These are phyloP conservation scores for Nebria ingens DNA, from an alignment of 1,140 invertebrate species.

Conservation along the genomic window DNA sequence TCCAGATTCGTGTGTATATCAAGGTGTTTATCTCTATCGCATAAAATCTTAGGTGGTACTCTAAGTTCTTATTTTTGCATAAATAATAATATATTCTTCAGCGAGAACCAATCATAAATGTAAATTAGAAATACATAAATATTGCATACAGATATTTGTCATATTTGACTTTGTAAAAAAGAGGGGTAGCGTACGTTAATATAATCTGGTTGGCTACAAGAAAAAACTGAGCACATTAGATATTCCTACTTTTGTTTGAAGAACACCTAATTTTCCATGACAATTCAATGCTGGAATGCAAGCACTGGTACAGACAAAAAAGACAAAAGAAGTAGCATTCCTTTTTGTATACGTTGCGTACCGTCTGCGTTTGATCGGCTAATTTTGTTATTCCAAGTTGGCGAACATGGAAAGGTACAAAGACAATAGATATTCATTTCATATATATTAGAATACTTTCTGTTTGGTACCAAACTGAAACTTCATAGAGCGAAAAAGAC, in stretches of 20 bases:
- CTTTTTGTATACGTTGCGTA: background rate
- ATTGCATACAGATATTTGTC: background rate
- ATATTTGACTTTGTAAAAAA: background rate
- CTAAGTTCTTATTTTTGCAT: no score
- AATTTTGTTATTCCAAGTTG: constrained; percentile 17
- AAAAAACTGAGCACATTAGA: background rate
- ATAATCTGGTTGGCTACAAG: background rate
- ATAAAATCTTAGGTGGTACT: no score
- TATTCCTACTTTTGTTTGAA: constrained; percentile 1
- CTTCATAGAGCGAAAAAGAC: no score
- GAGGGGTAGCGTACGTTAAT: background rate
- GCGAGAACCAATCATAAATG: background rate
- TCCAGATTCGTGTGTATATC: no score
- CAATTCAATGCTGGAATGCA: background rate
- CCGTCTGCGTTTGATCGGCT: constrained; percentile 14
- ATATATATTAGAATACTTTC: background rate
- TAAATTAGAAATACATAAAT: background rate
- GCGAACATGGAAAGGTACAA: constrained; percentile 13
- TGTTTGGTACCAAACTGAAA: no score
- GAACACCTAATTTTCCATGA: constrained; percentile 5
- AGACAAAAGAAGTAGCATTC: no score
- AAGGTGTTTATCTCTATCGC: no score
- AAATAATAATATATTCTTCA: no score
- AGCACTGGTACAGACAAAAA: background rate
- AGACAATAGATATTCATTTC: constrained; percentile 1